Base-by-base conservation (phyloP, 2,797 vertebrate species). In the Gastrophryne carolinensis region DNA sequence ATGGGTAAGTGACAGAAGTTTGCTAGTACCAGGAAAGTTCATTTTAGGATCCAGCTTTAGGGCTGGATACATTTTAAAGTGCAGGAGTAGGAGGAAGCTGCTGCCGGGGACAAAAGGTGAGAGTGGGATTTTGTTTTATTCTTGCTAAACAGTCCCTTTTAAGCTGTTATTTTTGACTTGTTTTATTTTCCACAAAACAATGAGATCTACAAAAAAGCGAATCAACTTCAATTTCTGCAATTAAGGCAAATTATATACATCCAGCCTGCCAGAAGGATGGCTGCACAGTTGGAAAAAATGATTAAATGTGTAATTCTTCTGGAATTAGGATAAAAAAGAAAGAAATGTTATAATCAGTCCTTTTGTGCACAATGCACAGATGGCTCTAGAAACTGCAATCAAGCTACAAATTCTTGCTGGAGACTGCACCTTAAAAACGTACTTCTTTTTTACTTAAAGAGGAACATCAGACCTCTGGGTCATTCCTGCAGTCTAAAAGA, bases 251-350 rank as follows among this genome's bases (percentile, higher is more conserved):
- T 58, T 71, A 60, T 58, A 49, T 19, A 52, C 30, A 50, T 50
- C 30, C 57, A 37, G 24, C 61, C 19, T 61, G 37, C 57, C 27
- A 47, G n/a, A 71, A 72, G 57, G 27, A 41, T 21, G 29, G 21
- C 21, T 13, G 32, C 52, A 72, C 44, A 62, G 57, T 52, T 62
- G 44, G 21, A 62, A 52, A 44, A 71, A 71, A 52, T 29, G 41
- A 72, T 72, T 72, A 72, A 39, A 60, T 50, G 30, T 61, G 57
- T 32, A 61, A 72, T 72, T 15, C 23, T 61, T 23, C 52, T 29
- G 52, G 27, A 62, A 50, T 35, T 26, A 72, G 62, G 61, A 27
- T 7, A 10, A 26, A 21, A 6, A 17, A 39, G 32, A 32, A 62
- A 26, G 34, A 61, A 21, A 13, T 49, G 5, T 44, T 58, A 44